A percentile compares a stretch with the other conserved stretches of the same genome.
phyloP scores from a whole-genome alignment of 1,140 invertebrate species.

The Drosophila rhopaloa region DNA sequence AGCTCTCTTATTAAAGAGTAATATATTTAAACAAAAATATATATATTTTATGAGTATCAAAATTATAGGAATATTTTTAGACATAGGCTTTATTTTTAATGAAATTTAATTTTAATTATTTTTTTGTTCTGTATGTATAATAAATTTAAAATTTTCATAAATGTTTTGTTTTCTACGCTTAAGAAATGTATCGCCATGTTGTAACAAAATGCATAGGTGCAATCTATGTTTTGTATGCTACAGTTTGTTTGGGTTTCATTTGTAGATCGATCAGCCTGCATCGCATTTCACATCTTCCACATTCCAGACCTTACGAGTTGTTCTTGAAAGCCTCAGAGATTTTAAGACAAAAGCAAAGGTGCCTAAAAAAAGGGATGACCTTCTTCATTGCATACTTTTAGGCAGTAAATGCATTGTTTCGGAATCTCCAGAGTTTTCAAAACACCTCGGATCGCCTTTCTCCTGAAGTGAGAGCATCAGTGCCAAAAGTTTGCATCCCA shows the following conservation, averaged over 20 bases:
- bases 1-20: constrained; percentile 34
- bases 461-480: constrained; percentile 18
- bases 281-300: constrained; percentile 19
- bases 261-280: constrained; percentile 23
- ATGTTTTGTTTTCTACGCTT: constrained; percentile 22
- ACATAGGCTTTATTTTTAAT: constrained; percentile 39
- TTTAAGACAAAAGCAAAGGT: neutral
- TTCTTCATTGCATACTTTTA: neutral
- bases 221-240: constrained; percentile 47
- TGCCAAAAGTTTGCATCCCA: constrained; percentile 32
- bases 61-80: constrained; percentile 32
- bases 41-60: constrained; percentile 26
- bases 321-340: neutral
- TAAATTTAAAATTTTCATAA: constrained; percentile 31
- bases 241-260: constrained; percentile 71
- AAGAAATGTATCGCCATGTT: constrained; percentile 13
- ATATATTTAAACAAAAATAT: constrained; percentile 27
- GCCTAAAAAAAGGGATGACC: neutral
- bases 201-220: constrained; percentile 12
- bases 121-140: constrained; percentile 45
- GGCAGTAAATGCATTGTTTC: too few relatives aligned
- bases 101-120: constrained; percentile 18
- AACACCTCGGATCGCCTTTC: constrained; percentile 13
- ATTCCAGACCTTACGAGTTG: constrained; percentile 6
- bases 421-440: neutral